Conservation (phyloP, 2,797 vertebrate genomes). For the Eremophila alpestris region DNA sequence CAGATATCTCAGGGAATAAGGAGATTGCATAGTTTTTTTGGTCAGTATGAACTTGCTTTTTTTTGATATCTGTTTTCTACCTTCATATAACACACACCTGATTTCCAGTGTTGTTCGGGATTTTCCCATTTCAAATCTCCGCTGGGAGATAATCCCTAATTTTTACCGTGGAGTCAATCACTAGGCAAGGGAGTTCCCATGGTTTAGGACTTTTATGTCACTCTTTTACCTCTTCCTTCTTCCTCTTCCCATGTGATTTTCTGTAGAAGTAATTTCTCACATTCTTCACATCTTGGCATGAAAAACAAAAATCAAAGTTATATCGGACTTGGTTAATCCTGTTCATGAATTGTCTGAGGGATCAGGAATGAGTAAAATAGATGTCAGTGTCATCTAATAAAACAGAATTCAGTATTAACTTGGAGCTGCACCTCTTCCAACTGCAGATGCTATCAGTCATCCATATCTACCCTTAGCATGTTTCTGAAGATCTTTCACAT, state of each 20-base stretch:
- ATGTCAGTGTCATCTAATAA: background rate
- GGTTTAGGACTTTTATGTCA: background rate
- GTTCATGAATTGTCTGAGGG: background rate
- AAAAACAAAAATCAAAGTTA: background rate
- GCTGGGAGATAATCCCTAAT: background rate
- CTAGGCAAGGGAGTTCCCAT: fast-evolving
- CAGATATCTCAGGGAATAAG: background rate
- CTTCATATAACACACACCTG: background rate
- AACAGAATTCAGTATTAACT: background rate
- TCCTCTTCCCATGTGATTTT: background rate
- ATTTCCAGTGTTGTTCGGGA: background rate
- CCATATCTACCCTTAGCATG: background rate
- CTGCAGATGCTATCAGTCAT: background rate
- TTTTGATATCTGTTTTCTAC: background rate
- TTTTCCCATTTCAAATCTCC: background rate
- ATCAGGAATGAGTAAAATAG: background rate
- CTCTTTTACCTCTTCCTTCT: background rate
- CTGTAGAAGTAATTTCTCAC: background rate
- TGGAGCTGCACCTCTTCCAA: background rate
- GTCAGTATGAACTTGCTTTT: background rate
- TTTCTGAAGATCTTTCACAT: background rate
- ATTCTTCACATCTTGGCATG: background rate
- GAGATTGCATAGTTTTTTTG: background rate
- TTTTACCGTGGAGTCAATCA: background rate
- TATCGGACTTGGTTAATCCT: background rate